These are phyloP conservation scores for Brenthis hecate DNA, from an alignment of 2,888 invertebrate species.

Conservation along the genomic window DNA sequence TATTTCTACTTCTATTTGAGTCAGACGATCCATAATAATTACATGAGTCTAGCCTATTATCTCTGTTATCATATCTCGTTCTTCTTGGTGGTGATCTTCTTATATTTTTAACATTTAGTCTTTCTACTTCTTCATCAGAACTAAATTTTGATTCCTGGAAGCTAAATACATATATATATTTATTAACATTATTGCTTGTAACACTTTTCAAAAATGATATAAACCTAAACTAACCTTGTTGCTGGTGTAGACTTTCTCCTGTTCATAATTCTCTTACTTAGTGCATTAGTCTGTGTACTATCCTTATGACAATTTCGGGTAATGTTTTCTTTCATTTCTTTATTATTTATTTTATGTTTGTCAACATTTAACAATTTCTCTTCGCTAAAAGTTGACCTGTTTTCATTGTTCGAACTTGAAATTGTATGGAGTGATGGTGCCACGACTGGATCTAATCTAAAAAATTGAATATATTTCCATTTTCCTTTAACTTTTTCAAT, in stretches of 20 bases:
- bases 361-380: slow-evolving; percentile 37
- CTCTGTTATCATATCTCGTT: slow-evolving; percentile 19
- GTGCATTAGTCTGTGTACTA: not conserved
- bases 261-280: slow-evolving; percentile 46
- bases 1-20: slow-evolving; percentile 41
- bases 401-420: slow-evolving; percentile 39
- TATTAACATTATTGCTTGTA: not conserved
- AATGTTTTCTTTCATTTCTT: slow-evolving; percentile 46
- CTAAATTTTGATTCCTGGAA: slow-evolving; percentile 43
- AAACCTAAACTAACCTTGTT: slow-evolving; percentile 46
- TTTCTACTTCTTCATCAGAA: slow-evolving; percentile 59
- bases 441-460: slow-evolving; percentile 40
- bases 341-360: slow-evolving; percentile 41
- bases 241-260: slow-evolving; percentile 63
- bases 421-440: slow-evolving; percentile 40
- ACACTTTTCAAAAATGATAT: not conserved
- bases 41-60: slow-evolving; percentile 16
- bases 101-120: slow-evolving; percentile 39
- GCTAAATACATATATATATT: slow-evolving; percentile 3
- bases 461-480: slow-evolving; percentile 8
- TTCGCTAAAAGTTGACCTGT: slow-evolving; percentile 35
- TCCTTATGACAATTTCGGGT: slow-evolving; percentile 30
- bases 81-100: slow-evolving; percentile 31
- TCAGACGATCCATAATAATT: slow-evolving; percentile 30
- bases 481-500: no score